Evolutionary conservation across 1,140 invertebrate genomes (phyloP), one percentile per base, ranked within the genome.

Genomic region (Triops cancriformis): DNA sequence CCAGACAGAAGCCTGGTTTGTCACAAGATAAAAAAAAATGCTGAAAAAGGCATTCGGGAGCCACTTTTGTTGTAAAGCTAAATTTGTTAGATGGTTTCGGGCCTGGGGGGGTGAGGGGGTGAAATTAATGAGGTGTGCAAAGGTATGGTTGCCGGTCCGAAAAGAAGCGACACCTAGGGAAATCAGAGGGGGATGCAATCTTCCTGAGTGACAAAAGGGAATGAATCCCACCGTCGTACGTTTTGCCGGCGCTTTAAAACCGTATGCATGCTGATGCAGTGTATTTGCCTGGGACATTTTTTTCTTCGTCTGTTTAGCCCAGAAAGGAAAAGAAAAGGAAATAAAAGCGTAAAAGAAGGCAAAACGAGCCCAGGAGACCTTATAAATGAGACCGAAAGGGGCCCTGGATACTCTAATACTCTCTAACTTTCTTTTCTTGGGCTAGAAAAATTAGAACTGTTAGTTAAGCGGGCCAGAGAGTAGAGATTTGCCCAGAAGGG

Each of bases 171-270:
- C 51, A 64, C 51, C 51, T 64, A 64, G 51, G 51, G 51, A 64
- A 64, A 64, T 64, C 51, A 64, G n/a, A 64, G 51, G 51, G 31
- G 51, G n/a, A 64, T 64, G 51, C 51, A 64, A 64, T 64, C 51
- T 64, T 64, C 51, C 51, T 64, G 51, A 64, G 51, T 18, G 51
- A 64, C 51, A 64, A 64, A 64, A 64, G 51, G 51, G 51, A 64
- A 64, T 64, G 51, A 64, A 64, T 23, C 51, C 18, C 51, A n/a
- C 51, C 51, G 5, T 64, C 23, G 14, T 11, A n/a, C 23, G n/a
- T 64, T 64, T 23, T 18, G 51, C 51, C 18, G 51, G 51, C 5
- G 31, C 31, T 37, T 7, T 37, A 37, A 37, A 37, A 37, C 2
- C 23, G 23, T 64, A 64, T 64, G 51, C 51, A 64, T 64, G 51